Base-by-base conservation (phyloP, 2,797 vertebrate genomes). In the Erpetoichthys calabaricus region DNA sequence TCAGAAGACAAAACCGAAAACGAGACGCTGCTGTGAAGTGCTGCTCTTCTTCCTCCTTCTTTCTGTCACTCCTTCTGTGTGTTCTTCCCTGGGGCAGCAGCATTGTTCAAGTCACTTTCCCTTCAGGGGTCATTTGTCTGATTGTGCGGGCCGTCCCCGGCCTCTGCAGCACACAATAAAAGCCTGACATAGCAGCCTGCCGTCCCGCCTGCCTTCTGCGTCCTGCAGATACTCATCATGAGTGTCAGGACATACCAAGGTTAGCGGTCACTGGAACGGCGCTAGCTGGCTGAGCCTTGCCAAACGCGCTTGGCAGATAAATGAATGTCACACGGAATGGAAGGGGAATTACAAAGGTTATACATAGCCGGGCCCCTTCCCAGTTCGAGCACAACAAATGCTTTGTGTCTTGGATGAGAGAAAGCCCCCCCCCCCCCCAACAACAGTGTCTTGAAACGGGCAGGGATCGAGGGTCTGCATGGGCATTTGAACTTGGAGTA, bases 111-210 rank as follows among this genome's bases (percentile, higher is more conserved):
- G 86, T 88, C 82, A 87, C 79, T 82, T 86, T 91, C 91, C 90
- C 90, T 94, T 96, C 90, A 93, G 91, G 92, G 91, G 91, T 96
- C 91, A 94, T 90, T 91, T 93, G 91, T 89, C 92, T 91, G 91
- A 94, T 93, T 88, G 88, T 94, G 90, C 89, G 84, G 89, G 91
- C 90, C 89, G 86, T 91, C 91, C 90, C 89, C 83, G 84, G 87
- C 86, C 88, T 89, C 87, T 85, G 83, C 83, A 71, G 85, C 80
- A 82, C 81, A 81, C 80, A 86, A 89, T 89, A 91, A 96, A 93
- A 83, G 89, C 88, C 91, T 94, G 91, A 92, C 91, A 90, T 90
- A 91, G 91, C 85, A 88, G 84, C 85, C 83, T 85, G 82, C 81
- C 79, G 25, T n/a, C 59, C 66, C 78, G 63, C 70, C 74, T 82